Evolutionary conservation across 2,797 vertebrate genomes (phyloP), one percentile per base, ranked within the genome.

Genomic region (Aplochiton taeniatus): DNA sequence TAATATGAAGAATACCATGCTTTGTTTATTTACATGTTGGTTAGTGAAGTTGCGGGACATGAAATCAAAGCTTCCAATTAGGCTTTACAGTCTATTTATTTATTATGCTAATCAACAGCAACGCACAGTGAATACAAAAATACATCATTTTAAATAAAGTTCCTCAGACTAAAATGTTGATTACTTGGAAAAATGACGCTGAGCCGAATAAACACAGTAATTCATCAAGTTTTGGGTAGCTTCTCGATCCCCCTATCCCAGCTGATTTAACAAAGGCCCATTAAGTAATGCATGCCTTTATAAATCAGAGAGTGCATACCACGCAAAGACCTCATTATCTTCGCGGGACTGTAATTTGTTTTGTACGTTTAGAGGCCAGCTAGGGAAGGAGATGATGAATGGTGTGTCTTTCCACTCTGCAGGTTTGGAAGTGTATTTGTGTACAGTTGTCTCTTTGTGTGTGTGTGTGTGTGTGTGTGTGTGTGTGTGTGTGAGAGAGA

Each of bases 281-380:
- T 76, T 17, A 52, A 50, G 78, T 82, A 78, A 82, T 81, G 68
- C 75, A 83, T 69, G 78, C 58, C 64, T 69, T 69, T 68, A 71
- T 80, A 61, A 78, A 83, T 79, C 59, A 69, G 57, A 74, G 44
- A 18, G 55, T 65, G 68, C 0, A 31, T 53, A 59, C 69, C 67
- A 72, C 65, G 65, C 49, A 46, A 49, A 65, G 61, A 75, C 75
- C 75, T 69, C 74, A 69, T 80, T 75, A 78, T 80, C 57, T 68
- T 77, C 73, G 64, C 60, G 66, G 62, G 74, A 68, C 66, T 64
- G 62, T 65, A 57, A 57, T 83, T 86, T 83, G 80, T 81, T 83
- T 56, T 48, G 18, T 46, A 19, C 45, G 12, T 53, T 64, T 80
- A 75, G 76, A 73, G 42, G 56, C 74, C 69, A 74, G 71, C 78